Evolutionary conservation across 2,113 vertebrate genomes (phyloP).

Genomic region (Osmerus mordax): DNA sequence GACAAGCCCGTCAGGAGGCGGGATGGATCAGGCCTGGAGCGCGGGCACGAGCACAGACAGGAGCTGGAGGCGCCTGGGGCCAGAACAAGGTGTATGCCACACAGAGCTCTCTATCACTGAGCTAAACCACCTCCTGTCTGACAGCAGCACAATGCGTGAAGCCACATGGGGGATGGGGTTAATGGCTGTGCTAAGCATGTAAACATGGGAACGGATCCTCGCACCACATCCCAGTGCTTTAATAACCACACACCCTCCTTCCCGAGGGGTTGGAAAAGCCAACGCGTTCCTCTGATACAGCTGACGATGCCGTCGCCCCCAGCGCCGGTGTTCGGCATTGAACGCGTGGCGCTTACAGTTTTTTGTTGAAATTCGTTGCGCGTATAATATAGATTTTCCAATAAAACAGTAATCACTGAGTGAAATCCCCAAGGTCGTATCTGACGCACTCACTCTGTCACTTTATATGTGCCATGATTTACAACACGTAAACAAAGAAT

Average conservation of each 20-base stretch:
- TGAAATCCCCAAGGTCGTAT: slow-evolving; percentile 54
- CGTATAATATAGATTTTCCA: slow-evolving; percentile 57
- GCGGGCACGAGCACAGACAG: slow-evolving; percentile 36
- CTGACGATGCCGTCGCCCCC: slow-evolving; percentile 10
- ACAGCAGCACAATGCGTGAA: too few relatives aligned
- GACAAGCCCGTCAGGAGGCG: slow-evolving; percentile 45
- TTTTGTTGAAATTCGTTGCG: slow-evolving; percentile 46
- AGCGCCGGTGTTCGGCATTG: slow-evolving; percentile 15
- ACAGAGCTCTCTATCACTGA: too few relatives aligned
- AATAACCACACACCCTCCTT: too few relatives aligned
- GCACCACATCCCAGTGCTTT: too few relatives aligned
- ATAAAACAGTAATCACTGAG: slow-evolving; percentile 59
- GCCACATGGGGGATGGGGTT: too few relatives aligned
- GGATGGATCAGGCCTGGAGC: slow-evolving; percentile 52
- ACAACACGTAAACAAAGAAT: slow-evolving; percentile 47
- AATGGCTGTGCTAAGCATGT: too few relatives aligned
- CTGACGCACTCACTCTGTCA: slow-evolving; percentile 40
- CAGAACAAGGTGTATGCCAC: not conserved
- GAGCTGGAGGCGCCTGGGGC: slow-evolving; percentile 29
- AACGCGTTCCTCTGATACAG: not conserved
- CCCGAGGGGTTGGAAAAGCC: too few relatives aligned
- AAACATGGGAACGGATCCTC: too few relatives aligned
- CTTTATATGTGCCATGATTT: slow-evolving; percentile 50
- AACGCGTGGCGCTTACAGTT: slow-evolving; percentile 29
- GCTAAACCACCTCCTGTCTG: too few relatives aligned